A percentile compares a stretch with the other conserved stretches of the same genome.
These are phyloP conservation scores for Arizona elegans DNA, from an alignment of 2,113 vertebrate genomes.

Conservation along the genomic window DNA sequence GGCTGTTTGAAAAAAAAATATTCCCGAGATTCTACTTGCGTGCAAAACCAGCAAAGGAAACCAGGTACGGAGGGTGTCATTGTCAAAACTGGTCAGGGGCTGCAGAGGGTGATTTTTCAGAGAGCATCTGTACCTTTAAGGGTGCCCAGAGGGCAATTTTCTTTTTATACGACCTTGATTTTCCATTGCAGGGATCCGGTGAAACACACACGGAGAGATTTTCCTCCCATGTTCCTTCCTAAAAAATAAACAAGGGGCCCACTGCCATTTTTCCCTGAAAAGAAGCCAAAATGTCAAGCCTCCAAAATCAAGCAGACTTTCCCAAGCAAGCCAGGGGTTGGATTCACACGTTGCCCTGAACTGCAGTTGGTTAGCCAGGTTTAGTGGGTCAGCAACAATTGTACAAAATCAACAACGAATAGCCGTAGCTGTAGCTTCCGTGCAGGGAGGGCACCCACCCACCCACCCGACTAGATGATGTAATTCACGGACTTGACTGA, in stretches of 20 bases:
- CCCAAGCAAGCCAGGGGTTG: rapidly evolving
- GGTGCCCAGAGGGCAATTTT: neutral
- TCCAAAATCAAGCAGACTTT: neutral
- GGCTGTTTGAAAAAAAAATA: neutral
- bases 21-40: neutral
- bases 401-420: neutral
- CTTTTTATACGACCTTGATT: neutral
- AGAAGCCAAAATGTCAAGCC: neutral
- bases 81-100: neutral
- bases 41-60: neutral
- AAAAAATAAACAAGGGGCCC: neutral
- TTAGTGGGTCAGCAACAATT: neutral
- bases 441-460: too few species aligned
- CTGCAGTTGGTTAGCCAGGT: neutral
- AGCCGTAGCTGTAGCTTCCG: neutral
- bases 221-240: neutral
- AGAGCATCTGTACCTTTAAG: neutral
- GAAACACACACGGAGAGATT: neutral
- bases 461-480: neutral
- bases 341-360: neutral
- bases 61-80: neutral
- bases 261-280: neutral
- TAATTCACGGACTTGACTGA: neutral
- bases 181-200: neutral
- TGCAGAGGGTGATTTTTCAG: neutral